phyloP scores from a whole-genome alignment of 2,113 vertebrate species.

The Lophura nycthemera region DNA sequence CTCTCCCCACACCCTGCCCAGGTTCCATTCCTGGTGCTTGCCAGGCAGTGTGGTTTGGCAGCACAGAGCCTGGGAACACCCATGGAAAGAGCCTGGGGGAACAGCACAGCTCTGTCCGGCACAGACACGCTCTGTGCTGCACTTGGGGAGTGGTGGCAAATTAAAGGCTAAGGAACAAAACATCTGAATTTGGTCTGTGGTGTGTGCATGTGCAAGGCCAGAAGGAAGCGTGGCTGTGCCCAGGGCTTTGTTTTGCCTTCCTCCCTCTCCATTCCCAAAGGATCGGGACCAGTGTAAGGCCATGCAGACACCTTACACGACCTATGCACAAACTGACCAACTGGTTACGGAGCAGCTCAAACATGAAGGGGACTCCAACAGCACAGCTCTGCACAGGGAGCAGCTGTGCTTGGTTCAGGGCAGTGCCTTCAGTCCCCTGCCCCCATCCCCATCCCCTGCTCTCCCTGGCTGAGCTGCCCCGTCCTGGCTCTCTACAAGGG shows the following conservation, averaged over 20 bases:
- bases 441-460: no score
- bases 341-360: background rate
- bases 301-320: background rate
- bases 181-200: background rate
- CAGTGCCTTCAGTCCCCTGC: background rate
- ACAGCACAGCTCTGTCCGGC: background rate
- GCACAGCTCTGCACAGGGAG: background rate
- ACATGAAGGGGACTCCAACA: background rate
- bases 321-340: fast-evolving
- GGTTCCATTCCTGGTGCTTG: background rate
- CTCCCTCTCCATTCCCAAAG: no score
- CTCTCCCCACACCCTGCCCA: background rate
- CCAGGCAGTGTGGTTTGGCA: background rate
- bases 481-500: background rate
- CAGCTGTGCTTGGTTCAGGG: no score
- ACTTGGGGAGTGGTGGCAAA: background rate
- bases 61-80: background rate
- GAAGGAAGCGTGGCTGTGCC: background rate
- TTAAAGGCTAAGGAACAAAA: background rate
- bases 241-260: background rate
- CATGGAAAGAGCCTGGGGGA: background rate
- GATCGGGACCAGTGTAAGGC: background rate
- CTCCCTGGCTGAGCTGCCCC: background rate
- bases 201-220: background rate
- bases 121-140: background rate